Evolutionary conservation across 2,113 vertebrate species (phyloP).

Genomic region (Melanerpes formicivorus): DNA sequence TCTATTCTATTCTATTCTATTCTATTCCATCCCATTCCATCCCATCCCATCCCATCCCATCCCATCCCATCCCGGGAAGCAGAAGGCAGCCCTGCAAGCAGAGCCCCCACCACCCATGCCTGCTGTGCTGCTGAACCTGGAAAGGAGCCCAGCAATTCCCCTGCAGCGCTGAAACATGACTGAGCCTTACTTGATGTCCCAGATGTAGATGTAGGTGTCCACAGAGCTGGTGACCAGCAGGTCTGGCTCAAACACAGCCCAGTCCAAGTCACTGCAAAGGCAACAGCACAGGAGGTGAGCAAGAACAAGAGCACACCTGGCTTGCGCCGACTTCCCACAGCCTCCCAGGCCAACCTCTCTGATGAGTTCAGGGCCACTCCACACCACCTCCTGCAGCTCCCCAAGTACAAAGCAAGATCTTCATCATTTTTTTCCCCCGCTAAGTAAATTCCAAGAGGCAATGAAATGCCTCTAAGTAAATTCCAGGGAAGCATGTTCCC

Average conservation of each 20-base stretch:
- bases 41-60: no score
- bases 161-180: background rate
- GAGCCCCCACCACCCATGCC: fast-evolving
- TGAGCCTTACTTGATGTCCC: slow-evolving; percentile 93
- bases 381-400: background rate
- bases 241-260: slow-evolving; percentile 96
- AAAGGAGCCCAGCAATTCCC: background rate
- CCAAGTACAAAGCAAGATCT: slow-evolving; percentile 25
- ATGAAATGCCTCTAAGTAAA: slow-evolving; percentile 14
- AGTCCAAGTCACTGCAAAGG: slow-evolving; percentile 91
- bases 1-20: no score
- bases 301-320: background rate
- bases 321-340: background rate
- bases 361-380: background rate
- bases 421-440: background rate
- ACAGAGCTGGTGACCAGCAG: slow-evolving; percentile 96
- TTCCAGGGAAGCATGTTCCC: background rate
- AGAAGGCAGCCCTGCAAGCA: background rate
- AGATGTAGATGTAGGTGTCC: slow-evolving; percentile 98
- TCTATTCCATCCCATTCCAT: no score
- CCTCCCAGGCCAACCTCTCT: background rate
- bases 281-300: background rate
- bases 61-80: background rate
- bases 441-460: slow-evolving; percentile 41
- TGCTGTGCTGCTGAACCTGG: background rate